A percentile compares a stretch with the other conserved stretches of the same genome.
Evolutionary conservation across 2,888 invertebrate genomes (phyloP).

Genomic region (Rhaphigaster nebulosa): DNA sequence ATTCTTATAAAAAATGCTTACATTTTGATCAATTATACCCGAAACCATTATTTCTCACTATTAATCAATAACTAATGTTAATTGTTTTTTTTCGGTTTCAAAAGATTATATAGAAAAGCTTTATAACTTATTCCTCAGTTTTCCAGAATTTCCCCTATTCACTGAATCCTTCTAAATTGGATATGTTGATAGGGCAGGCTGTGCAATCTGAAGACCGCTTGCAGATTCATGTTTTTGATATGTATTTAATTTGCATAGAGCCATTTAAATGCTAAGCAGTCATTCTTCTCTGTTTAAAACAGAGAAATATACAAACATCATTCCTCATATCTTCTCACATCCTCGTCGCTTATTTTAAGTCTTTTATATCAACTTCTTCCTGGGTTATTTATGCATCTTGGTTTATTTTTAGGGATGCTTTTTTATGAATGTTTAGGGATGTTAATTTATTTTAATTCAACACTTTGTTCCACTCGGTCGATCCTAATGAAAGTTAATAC

Average conservation of each 20-base stretch:
- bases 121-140: not conserved
- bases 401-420: not conserved
- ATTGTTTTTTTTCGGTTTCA: not conserved
- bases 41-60: too few relatives aligned
- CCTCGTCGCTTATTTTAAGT: not conserved
- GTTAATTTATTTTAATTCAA: not conserved
- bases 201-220: not conserved
- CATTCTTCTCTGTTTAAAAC: not conserved
- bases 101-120: not conserved
- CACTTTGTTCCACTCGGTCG: not conserved
- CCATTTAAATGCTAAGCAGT: constrained; percentile 41
- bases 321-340: not conserved
- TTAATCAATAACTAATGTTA: too few relatives aligned
- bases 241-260: constrained; percentile 36
- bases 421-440: too few relatives aligned
- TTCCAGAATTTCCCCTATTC: not conserved
- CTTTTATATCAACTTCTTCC: not conserved
- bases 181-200: not conserved
- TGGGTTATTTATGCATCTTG: not conserved
- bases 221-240: constrained; percentile 10
- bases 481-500: not conserved
- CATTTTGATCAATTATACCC: too few relatives aligned
- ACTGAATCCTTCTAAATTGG: not conserved
- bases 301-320: not conserved
- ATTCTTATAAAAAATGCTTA: too few relatives aligned